Base-by-base conservation (phyloP, 2,797 vertebrate genomes). In the Phataginus tetradactyla region DNA sequence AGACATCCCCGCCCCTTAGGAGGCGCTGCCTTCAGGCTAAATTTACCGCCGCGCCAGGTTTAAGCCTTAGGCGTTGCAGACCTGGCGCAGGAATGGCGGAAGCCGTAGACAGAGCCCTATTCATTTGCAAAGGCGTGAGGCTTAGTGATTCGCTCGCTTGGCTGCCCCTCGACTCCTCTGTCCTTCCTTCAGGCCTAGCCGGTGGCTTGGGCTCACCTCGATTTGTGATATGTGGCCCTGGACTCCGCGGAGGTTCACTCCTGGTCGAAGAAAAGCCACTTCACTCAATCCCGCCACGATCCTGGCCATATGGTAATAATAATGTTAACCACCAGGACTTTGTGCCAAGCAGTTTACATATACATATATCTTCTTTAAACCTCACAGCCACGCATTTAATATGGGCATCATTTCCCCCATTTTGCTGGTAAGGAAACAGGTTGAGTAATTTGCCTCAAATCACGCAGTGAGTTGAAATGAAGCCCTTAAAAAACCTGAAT, bases 1-100 rank as follows among this genome's bases (percentile, higher is more conserved):
- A 96, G 94, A 69, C 90, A 34, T 79, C 61, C 83, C 92, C 55
- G 71, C 97, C 94, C 94, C 93, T 96, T 69, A 96, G 83, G 89
- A 98, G 96, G 84, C 68, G 6, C 93, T 97, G 96, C 97, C 96
- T 96, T 95, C 93, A 74, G 97, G 97, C 95, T 94, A 97, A 97
- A 94, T 97, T 97, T 96, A 90, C 97, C 90, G 49, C 95, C 14
- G 64, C 49, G 42, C 84, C 96, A 95, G 96, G 96, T 97, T 98
- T 96, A 95, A 98, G 96, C 97, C 96, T 95, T 69, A 97, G 97
- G 97, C 96, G 13, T 87, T 87, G 80, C 85, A 97, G 95, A 93
- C 92, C 95, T 81, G 90, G 95, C 49, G 15, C 71, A 27, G 91
- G 96, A 94, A 89, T 53, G 96, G 91, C 55, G 42, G 96, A 97